Base-by-base conservation (phyloP, 2,113 vertebrate species). In the Antigone vipio region DNA sequence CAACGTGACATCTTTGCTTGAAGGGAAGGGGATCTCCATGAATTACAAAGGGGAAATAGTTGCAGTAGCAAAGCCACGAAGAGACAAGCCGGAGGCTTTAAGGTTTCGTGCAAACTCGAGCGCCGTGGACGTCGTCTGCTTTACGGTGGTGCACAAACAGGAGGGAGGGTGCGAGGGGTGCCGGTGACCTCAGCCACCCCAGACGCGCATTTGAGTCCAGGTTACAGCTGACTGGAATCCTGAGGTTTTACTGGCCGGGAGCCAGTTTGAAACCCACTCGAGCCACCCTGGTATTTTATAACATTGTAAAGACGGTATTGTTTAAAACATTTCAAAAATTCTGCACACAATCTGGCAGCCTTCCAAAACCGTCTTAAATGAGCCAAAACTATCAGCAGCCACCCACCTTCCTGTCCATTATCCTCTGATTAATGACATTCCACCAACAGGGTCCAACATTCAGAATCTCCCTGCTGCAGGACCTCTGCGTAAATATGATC, bases 321-420 rank as follows among this genome's bases (percentile, higher is more conserved):
- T 98, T 98, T 97, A 38, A 98, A 98, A 97, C 96, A 97, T 97
- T 89, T 98, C 98, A 97, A 82, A 97, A 97, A 97, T 98, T 71
- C 85, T 93, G 97, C 96, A 45, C 97, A 77, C 97, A 92, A 95
- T 35, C 96, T 98, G 98, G 98, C 97, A 91, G 97, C 75, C 96
- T 92, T 93, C 98, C 98, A 98, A 97, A 96, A 94, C 91, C 16
- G 18, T 97, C 98, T 97, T 55, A 96, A 98, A 98, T 97, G 97
- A 98, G 97, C 97, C 98, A 97, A 98, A 98, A 97, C 98, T 98
- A 98, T 98, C 98, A 98, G 97, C 98, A 98, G 91, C 98, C 98
- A 98, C 98, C 98, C 98, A 98, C 97, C 98, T 98, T 97, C 97
- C 94, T 74, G 93, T 96, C 98, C 91, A 60, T 73, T 91, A 88